These are phyloP conservation scores for Nibea coibor DNA, from an alignment of 2,113 vertebrate genomes.

Conservation along the genomic window DNA sequence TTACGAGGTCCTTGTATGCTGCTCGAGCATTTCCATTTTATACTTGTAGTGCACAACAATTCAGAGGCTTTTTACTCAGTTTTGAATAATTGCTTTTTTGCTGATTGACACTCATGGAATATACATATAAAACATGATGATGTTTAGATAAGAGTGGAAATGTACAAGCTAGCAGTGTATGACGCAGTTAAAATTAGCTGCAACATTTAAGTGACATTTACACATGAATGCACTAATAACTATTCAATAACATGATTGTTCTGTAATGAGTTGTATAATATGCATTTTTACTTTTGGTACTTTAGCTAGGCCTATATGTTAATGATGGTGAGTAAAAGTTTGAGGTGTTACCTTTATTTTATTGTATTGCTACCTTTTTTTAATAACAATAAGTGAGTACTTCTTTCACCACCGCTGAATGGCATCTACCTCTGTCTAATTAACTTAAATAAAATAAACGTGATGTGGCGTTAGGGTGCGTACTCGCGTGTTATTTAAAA, in stretches of 20 bases:
- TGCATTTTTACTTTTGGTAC: not conserved
- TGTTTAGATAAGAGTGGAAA: not conserved
- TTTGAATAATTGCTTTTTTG: not conserved
- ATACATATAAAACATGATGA: not conserved
- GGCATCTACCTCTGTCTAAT: not conserved
- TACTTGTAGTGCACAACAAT: not conserved
- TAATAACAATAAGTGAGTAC: not conserved
- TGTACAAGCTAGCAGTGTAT: not conserved
- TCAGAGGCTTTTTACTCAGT: not conserved
- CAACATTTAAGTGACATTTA: not conserved
- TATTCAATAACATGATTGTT: not conserved
- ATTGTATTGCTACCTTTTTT: not conserved
- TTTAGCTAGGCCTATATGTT: too few species aligned
- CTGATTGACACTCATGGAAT: not conserved
- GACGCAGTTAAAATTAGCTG: not conserved
- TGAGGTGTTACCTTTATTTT: not conserved
- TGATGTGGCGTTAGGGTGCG: too few species aligned
- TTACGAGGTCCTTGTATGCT: not conserved
- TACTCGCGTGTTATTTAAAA: not conserved
- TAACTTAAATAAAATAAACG: not conserved
- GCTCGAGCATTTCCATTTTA: not conserved
- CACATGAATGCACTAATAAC: not conserved
- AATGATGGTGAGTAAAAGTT: not conserved
- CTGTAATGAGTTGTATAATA: not conserved
- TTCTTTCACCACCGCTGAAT: not conserved